These are phyloP conservation scores for Pemphredon lugubris DNA, from an alignment of 2,888 invertebrate species.

Conservation along the genomic window DNA sequence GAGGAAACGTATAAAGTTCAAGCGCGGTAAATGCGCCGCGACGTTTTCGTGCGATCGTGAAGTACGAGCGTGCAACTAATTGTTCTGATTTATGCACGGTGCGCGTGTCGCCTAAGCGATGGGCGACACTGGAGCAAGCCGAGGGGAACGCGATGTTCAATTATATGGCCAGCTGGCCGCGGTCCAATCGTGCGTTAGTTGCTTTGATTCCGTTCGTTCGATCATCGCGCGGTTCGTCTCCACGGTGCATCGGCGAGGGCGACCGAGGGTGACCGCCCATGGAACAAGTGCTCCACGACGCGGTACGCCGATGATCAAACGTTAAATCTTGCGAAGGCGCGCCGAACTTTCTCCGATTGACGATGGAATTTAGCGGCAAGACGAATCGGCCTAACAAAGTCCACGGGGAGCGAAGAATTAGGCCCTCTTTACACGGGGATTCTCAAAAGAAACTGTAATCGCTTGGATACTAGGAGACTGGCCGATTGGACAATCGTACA, in stretches of 20 bases:
- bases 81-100: conserved; percentile 71
- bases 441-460: no score
- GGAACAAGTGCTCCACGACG: conserved; percentile 44
- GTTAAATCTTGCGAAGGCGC: neutral
- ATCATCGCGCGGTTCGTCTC: conserved; percentile 52
- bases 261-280: conserved; percentile 59
- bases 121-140: conserved; percentile 57
- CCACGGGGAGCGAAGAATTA: no score
- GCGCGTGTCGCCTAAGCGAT: conserved; percentile 53
- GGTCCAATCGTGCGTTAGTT: conserved; percentile 69
- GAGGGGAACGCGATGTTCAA: conserved; percentile 66
- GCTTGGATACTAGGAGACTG: no score
- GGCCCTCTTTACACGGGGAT: no score
- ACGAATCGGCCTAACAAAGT: no score
- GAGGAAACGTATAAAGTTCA: conserved; percentile 10
- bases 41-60: conserved; percentile 53
- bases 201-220: conserved; percentile 63
- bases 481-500: no score
- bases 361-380: no score
- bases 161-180: conserved; percentile 71
- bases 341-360: neutral
- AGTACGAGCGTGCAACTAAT: conserved; percentile 66
- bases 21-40: conserved; percentile 55
- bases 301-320: conserved; percentile 1
- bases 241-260: conserved; percentile 43